Evolutionary conservation across 92 coral and sea anemone genomes (phyloP).

Genomic region (Virgularia gustaviana): DNA sequence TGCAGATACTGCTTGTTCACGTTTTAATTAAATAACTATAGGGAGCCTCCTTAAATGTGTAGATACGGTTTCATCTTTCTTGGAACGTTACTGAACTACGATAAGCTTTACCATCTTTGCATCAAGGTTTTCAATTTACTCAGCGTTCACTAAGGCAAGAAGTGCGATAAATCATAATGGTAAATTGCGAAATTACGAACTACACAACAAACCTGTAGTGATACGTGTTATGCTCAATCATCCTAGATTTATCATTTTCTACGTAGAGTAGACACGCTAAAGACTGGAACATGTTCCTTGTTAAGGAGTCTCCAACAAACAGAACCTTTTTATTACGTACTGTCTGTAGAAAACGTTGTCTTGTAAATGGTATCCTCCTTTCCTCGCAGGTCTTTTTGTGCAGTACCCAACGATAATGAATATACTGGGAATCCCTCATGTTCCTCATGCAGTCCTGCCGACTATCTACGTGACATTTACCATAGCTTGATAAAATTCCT

Average conservation of each 20-base stretch:
- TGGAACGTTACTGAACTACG: too few relatives aligned
- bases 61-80: too few relatives aligned
- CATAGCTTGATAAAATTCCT: constrained; percentile 23
- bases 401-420: constrained; percentile 28
- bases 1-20: too few relatives aligned
- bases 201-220: neutral
- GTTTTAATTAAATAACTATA: too few relatives aligned
- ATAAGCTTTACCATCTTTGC: too few relatives aligned
- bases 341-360: constrained; percentile 2
- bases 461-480: constrained; percentile 18
- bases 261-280: constrained; percentile 30
- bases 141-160: too few relatives aligned
- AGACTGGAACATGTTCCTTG: constrained; percentile 39
- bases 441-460: constrained; percentile 25
- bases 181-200: too few relatives aligned
- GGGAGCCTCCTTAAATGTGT: too few relatives aligned
- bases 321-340: constrained; percentile 13
- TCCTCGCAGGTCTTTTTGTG: constrained; percentile 22
- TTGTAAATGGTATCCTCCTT: constrained; percentile 2
- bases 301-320: constrained; percentile 33
- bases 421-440: neutral
- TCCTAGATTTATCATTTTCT: neutral
- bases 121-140: too few relatives aligned
- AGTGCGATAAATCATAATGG: too few relatives aligned
- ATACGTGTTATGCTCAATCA: constrained; percentile 19